Evolutionary conservation across 1,140 invertebrate species (phyloP), one percentile per base, ranked within the genome.

Genomic region (Frieseomelitta varia): DNA sequence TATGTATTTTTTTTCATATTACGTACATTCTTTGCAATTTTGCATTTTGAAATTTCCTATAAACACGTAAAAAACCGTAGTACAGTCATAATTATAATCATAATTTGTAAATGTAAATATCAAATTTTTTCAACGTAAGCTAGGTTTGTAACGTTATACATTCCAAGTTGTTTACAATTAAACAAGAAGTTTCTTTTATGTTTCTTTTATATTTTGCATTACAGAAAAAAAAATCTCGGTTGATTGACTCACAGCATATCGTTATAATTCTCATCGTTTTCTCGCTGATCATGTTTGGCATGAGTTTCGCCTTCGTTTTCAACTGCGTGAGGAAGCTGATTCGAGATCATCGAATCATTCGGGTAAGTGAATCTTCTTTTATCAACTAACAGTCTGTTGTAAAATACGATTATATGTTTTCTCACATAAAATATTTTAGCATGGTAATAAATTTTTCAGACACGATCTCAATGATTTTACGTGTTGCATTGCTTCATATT

Each of bases 241-340:
- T 95, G 79, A 93, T 95, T 58, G 94, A 96, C 65, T 95, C 95
- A 0, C 96, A 97, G 69, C 97, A 98, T 92, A 98, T 98, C 91
- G 95, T 98, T 87, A 97, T 98, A 86, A 98, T 99, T 75, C 96
- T 99, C 85, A 96, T 98, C n/a, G 97, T 99, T 56, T 98, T 98
- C 92, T 97, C 97, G 21, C 94, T 98, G 39, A 98, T 99, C 67
- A 95, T 99, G 76, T 97, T 97, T 56, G 98, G 98, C 24, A 97
- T 99, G 97, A 98, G 97, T 91, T 97, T 97, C 87, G 97, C 97
- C 56, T 97, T 98, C 93, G 95, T 98, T 67, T 97, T 97, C 94
- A 98, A 98, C 90, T 98, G 98, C 92, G 95, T 97, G 82, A 96
- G 97, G 87, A 98, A 98, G 91, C 95, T 98, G 58, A 96, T 98